phyloP scores from a whole-genome alignment of 2,113 vertebrate species.

The Pelodiscus sinensis region DNA sequence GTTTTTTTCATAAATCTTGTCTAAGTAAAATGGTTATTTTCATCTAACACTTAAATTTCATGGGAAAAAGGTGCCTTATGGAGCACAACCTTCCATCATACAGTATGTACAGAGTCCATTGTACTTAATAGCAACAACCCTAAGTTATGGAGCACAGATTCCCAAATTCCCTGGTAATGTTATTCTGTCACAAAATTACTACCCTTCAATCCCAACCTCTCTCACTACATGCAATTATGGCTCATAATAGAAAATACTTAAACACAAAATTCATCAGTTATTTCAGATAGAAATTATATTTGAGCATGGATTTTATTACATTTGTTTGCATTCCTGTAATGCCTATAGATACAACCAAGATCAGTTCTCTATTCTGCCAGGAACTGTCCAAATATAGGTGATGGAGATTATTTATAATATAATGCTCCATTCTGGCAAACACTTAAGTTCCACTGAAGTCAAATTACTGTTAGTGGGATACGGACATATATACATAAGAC shows the following conservation, averaged over 20 bases:
- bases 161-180: not conserved
- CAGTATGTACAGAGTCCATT: not conserved
- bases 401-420: not conserved
- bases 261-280: not conserved
- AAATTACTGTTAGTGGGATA: not conserved
- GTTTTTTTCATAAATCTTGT: too few relatives aligned
- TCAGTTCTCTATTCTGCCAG: not conserved
- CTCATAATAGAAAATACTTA: not conserved
- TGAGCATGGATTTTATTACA: not conserved
- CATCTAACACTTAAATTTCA: not conserved
- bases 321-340: not conserved
- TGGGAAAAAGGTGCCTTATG: not conserved
- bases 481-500: not conserved
- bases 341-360: not conserved
- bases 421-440: not conserved
- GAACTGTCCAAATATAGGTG: not conserved
- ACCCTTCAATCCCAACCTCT: not conserved
- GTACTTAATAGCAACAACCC: fast-evolving
- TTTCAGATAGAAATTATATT: not conserved
- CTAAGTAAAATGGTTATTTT: not conserved
- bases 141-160: not conserved
- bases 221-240: not conserved
- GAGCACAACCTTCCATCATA: not conserved
- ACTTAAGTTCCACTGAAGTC: too few relatives aligned
- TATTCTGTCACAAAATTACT: not conserved